Evolutionary conservation across 1,140 invertebrate genomes (phyloP).

Genomic region (Sarcophaga peregrina): DNA sequence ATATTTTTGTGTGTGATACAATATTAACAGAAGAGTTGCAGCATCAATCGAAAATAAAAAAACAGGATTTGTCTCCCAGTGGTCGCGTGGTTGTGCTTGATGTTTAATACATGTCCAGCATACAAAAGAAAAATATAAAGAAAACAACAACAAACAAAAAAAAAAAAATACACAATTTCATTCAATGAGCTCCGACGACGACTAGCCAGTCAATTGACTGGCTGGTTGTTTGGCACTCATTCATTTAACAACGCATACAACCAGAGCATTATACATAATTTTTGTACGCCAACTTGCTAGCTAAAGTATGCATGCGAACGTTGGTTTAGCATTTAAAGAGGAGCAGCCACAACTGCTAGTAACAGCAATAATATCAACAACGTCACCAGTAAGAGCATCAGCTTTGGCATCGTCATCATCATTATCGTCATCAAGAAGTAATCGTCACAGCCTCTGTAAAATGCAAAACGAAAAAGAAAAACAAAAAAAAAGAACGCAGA

Average conservation of each 20-base stretch:
- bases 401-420: constrained; percentile 8
- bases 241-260: too few species aligned
- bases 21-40: constrained; percentile 1
- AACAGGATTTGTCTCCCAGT: constrained; percentile 37
- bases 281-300: background rate
- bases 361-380: background rate
- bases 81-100: constrained; percentile 35
- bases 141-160: too few species aligned
- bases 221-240: too few species aligned
- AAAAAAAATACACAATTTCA: too few species aligned
- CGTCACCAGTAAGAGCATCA: background rate
- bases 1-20: constrained; percentile 1
- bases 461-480: constrained; percentile 4
- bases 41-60: background rate
- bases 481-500: background rate
- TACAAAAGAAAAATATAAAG: too few species aligned
- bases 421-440: constrained; percentile 36
- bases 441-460: constrained; percentile 34
- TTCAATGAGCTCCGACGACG: too few species aligned
- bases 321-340: background rate
- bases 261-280: background rate
- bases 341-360: background rate
- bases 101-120: constrained; percentile 7
- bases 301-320: background rate
- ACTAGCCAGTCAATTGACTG: too few species aligned